Evolutionary conservation across 2,888 invertebrate species (phyloP).

Genomic region (Hanleya hanleyi): DNA sequence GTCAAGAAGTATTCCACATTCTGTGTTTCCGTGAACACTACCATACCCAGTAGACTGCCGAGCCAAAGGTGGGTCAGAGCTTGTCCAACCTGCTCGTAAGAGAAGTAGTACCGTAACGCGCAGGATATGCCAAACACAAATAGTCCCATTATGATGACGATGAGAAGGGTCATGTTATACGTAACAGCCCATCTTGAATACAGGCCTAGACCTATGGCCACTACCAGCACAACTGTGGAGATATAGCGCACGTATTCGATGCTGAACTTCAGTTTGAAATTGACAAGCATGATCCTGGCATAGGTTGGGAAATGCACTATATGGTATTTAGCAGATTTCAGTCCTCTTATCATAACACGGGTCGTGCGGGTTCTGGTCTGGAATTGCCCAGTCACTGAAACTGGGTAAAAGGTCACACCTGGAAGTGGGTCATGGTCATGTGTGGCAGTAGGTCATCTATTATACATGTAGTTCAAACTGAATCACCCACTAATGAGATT

Average conservation of each 20-base stretch:
- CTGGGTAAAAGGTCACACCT: too few species aligned
- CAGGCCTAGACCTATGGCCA: slow-evolving; percentile 65
- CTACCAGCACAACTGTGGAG: slow-evolving; percentile 59
- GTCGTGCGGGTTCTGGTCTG: too few species aligned
- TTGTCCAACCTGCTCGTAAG: slow-evolving; percentile 54
- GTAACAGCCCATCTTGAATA: slow-evolving; percentile 65
- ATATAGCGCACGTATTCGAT: slow-evolving; percentile 56
- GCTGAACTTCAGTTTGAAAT: slow-evolving; percentile 28
- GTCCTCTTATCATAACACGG: not conserved
- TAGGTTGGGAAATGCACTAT: not conserved
- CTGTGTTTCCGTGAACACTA: slow-evolving; percentile 51
- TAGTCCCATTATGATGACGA: slow-evolving; percentile 59
- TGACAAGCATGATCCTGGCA: slow-evolving; percentile 2
- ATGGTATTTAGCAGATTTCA: not conserved
- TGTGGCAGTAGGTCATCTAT: too few species aligned
- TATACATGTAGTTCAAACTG: too few species aligned
- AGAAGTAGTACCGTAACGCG: slow-evolving; percentile 66
- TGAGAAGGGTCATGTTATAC: slow-evolving; percentile 53
- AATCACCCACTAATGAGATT: too few species aligned
- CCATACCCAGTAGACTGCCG: slow-evolving; percentile 66
- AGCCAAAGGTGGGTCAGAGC: slow-evolving; percentile 66
- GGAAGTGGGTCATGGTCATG: too few species aligned
- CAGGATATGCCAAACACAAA: slow-evolving; percentile 63
- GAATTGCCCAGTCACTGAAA: too few species aligned
- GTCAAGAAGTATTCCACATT: slow-evolving; percentile 53